These are phyloP conservation scores for Hydropsyche tenuis DNA, from an alignment of 1,140 invertebrate genomes.

Conservation along the genomic window DNA sequence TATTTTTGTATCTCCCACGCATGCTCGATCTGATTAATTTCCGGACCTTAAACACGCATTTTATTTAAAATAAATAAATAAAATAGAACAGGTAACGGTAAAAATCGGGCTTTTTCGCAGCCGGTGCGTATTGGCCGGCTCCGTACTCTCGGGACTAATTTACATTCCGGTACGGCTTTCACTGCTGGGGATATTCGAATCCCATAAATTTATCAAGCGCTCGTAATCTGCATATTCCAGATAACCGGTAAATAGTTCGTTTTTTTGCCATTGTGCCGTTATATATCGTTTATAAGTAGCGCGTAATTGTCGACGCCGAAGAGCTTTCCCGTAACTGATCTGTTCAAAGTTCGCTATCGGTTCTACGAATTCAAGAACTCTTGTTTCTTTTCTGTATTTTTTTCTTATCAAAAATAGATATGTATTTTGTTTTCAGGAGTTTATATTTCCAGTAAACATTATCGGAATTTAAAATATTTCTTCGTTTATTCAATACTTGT, in stretches of 20 bases:
- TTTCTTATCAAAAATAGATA: too few relatives aligned
- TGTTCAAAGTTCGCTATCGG: conserved; percentile 12
- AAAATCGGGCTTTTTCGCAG: conserved; percentile 3
- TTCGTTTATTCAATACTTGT: too few relatives aligned
- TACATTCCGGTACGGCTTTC: conserved; percentile 33
- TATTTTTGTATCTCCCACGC: background rate
- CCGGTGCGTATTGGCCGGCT: too few relatives aligned
- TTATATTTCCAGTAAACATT: too few relatives aligned
- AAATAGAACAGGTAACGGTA: background rate
- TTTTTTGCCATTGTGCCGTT: conserved; percentile 13
- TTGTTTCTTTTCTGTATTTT: too few relatives aligned
- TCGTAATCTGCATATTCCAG: conserved; percentile 36
- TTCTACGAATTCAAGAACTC: background rate
- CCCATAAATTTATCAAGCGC: conserved; percentile 37
- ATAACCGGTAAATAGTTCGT: conserved; percentile 32
- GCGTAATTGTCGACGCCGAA: background rate
- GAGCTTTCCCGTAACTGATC: background rate
- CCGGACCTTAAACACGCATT: background rate
- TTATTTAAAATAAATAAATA: background rate
- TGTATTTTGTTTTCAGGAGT: too few relatives aligned
- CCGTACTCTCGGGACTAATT: conserved; percentile 26
- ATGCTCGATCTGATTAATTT: background rate
- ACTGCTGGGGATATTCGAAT: conserved; percentile 36
- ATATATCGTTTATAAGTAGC: too few relatives aligned
- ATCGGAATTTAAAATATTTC: too few relatives aligned